phyloP scores from a whole-genome alignment of 2,888 invertebrate genomes.

The Arrhopalites spinosus region DNA sequence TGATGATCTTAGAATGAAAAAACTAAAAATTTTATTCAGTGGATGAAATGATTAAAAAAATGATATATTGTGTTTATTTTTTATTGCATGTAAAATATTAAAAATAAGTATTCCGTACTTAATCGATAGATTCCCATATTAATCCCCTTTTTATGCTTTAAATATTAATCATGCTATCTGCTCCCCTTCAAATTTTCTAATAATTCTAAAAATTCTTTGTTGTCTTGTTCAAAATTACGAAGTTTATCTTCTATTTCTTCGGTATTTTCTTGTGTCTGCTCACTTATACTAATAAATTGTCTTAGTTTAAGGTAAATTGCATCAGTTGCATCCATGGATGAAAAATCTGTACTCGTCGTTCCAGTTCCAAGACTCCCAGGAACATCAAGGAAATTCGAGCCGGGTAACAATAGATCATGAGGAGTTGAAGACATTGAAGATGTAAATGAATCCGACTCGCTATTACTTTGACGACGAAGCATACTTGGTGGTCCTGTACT shows the following conservation, averaged over 20 bases:
- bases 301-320: constrained; percentile 19
- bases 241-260: constrained; percentile 18
- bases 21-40: too few relatives aligned
- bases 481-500: background rate
- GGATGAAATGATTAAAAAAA: too few relatives aligned
- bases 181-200: background rate
- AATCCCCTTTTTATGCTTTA: too few relatives aligned
- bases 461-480: background rate
- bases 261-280: constrained; percentile 22
- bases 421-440: background rate
- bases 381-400: background rate
- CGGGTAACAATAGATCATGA: background rate
- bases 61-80: too few relatives aligned
- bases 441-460: background rate
- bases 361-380: too few relatives aligned
- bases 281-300: constrained; percentile 22
- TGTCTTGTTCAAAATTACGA: constrained; percentile 13
- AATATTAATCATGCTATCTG: too few relatives aligned
- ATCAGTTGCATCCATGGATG: constrained; percentile 3
- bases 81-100: too few relatives aligned
- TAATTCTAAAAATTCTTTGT: constrained; percentile 14
- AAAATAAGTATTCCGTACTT: too few relatives aligned
- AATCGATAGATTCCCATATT: too few relatives aligned
- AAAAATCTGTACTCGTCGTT: background rate
- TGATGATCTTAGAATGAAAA: too few relatives aligned